Base-by-base conservation (phyloP, 2,113 vertebrate genomes). In the Epinephelus fuscoguttatus region DNA sequence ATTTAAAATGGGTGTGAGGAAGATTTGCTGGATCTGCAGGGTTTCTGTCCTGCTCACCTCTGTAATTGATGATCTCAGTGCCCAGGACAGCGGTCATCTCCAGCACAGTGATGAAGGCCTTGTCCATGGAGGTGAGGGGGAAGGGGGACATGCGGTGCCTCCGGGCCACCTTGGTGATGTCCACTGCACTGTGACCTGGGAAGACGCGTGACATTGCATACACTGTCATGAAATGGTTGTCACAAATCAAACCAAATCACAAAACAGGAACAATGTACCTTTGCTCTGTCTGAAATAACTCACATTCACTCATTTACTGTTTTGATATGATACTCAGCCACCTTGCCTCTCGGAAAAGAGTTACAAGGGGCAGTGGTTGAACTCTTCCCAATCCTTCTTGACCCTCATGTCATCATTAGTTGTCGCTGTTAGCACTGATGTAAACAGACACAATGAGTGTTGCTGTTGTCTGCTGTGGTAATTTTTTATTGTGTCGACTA, bases 41-140 rank as follows among this genome's bases (percentile, higher is more conserved):
- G 33, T 56, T 55, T 12, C 23, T 9, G 14, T 50, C n/a, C 52
- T 49, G 4, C 84, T 89, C 52, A 99, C 98, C 98, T 97, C 98
- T 96, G 93, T 99, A 99, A 94, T 99, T 99, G 93, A 99, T 99
- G 94, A 99, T 99, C 96, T 99, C 98, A 89, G 97, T 99, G 94
- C 97, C 96, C 92, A 99, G 97, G 94, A 99, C 96, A 59, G 97
- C 97, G 33, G 98, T 99, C 98, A 99, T 99, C 95, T 99, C 98
- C 92, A 99, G 95, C 93, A 99, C 98, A 94, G 98, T 99, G 95
- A 99, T 99, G 95, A 99, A 99, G 95, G 98, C 98, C 95, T 99
- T 99, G 95, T 99, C 98, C 98, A 99, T 99, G 83, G 98, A 99
- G 75, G 98, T 99, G 92, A 99, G 94, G 64, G 98, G 98, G 93